Base-by-base conservation (phyloP, 2,888 invertebrate species). In the Cistogaster globosa region DNA sequence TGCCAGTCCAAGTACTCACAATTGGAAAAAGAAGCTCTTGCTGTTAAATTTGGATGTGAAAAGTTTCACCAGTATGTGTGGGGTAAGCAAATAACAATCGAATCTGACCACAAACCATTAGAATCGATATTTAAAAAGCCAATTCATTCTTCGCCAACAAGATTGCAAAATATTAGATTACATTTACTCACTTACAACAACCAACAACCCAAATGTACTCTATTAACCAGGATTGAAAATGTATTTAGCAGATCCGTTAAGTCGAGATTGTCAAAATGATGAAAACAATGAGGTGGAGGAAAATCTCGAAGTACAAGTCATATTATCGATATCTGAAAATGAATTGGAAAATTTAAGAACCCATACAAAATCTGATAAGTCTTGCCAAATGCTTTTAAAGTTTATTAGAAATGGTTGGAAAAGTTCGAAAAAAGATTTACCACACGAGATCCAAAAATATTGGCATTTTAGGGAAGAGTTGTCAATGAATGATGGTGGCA, bases 21-120 rank as follows among this genome's bases (percentile, higher is more conserved):
- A 83, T 58, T 78, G 42, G 78, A 83, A 63, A 78, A 83, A 51
- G 77, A 77, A 14, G 45, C 77, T 26, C 51, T 75, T 16, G 83
- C 74, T 2, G 78, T 83, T 0, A 58, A 67, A 45, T 74, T 83
- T 60, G 74, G 51, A 14, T 78, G 78, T 26, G 74, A 74, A 67
- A 83, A 78, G 51, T 83, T 74, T 18, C 72, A 74, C 32, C 63
- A 71, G 38, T 79, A 79, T 22, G 18, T 57, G 2, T 55, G 63
- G 53, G 67, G 75, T 18, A 45, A 68, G 36, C 20, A 79, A 0
- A n/a, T 83, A 8, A 63, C 22, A 3, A 48, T 81, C 2, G 72
- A 74, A 26, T 45, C 81, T 4, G 81, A 74, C 60, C 81, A 81
- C 22, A 81, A 81, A n/a, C 81, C 81, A 0, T 20, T 79, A 22